These are phyloP conservation scores for Trichechus manatus DNA, from an alignment of 2,113 vertebrate species.

Conservation along the genomic window DNA sequence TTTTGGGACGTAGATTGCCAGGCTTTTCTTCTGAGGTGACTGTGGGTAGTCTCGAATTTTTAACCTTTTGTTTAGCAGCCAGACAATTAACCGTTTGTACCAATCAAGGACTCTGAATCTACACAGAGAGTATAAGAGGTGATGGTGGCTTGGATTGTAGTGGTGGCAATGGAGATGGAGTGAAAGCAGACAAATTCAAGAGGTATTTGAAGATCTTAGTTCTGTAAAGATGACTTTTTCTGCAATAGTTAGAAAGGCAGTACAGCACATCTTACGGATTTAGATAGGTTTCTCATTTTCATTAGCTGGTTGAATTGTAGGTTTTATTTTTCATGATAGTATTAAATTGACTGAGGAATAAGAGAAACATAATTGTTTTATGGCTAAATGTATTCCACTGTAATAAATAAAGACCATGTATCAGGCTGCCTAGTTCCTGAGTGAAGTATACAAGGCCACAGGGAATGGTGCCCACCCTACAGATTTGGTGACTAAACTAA, in stretches of 20 bases:
- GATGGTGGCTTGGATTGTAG: not conserved
- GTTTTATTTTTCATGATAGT: conserved; percentile 79
- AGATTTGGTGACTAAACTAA: conserved; percentile 80
- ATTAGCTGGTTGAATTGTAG: conserved; percentile 73
- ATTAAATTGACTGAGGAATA: conserved; percentile 70
- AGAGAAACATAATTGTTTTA: conserved; percentile 80
- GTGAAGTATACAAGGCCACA: conserved; percentile 79
- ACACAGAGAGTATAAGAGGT: not conserved
- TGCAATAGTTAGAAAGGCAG: not conserved
- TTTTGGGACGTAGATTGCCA: not conserved
- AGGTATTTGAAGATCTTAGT: not conserved
- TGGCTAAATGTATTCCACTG: conserved; percentile 75
- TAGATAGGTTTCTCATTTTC: conserved; percentile 53
- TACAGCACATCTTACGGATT: not conserved
- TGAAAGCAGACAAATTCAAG: not conserved
- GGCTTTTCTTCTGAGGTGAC: not conserved
- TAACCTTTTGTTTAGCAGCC: not conserved
- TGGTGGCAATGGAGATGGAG: not conserved
- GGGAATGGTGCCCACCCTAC: conserved; percentile 70
- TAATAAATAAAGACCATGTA: conserved; percentile 82
- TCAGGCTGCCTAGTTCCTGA: conserved; percentile 77
- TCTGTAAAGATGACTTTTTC: not conserved
- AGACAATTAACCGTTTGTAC: not conserved
- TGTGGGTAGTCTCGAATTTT: not conserved
- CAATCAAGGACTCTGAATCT: not conserved